Evolutionary conservation across 1,140 invertebrate genomes (phyloP).

Genomic region (Teleopsis dalmanni): DNA sequence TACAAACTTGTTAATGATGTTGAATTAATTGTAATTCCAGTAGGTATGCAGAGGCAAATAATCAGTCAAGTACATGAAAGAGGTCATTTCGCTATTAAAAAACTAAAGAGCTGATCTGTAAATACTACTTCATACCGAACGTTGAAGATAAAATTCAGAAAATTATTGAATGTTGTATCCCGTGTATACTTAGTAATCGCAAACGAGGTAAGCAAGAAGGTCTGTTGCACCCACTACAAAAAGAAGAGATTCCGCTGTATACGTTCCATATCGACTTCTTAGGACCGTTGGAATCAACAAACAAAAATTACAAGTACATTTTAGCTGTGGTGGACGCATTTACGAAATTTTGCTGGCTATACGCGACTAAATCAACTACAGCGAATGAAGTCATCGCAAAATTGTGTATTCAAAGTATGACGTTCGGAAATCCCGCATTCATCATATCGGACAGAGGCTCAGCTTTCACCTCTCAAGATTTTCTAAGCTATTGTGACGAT

Average conservation of each 20-base stretch:
- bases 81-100: slow-evolving; percentile 13
- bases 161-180: slow-evolving; percentile 30
- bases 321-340: slow-evolving; percentile 26
- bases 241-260: slow-evolving; percentile 21
- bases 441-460: not conserved
- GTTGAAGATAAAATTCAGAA: slow-evolving; percentile 28
- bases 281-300: slow-evolving; percentile 26
- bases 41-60: slow-evolving; percentile 23
- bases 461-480: not conserved
- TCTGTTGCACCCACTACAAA: slow-evolving; percentile 27
- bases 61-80: slow-evolving; percentile 21
- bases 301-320: slow-evolving; percentile 30
- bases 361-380: slow-evolving; percentile 14
- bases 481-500: not conserved
- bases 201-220: slow-evolving; percentile 43
- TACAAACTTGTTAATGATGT: too few species aligned
- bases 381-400: too few species aligned
- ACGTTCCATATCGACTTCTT: slow-evolving; percentile 15
- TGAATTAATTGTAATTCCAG: too few species aligned
- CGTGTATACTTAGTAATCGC: slow-evolving; percentile 24
- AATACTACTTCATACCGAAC: slow-evolving; percentile 42
- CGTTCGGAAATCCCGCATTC: not conserved
- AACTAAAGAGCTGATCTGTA: slow-evolving; percentile 26
- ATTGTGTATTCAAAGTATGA: not conserved
- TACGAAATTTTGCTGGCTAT: slow-evolving; percentile 42